phyloP scores from a whole-genome alignment of 2,113 vertebrate genomes.

The Lepus europaeus region DNA sequence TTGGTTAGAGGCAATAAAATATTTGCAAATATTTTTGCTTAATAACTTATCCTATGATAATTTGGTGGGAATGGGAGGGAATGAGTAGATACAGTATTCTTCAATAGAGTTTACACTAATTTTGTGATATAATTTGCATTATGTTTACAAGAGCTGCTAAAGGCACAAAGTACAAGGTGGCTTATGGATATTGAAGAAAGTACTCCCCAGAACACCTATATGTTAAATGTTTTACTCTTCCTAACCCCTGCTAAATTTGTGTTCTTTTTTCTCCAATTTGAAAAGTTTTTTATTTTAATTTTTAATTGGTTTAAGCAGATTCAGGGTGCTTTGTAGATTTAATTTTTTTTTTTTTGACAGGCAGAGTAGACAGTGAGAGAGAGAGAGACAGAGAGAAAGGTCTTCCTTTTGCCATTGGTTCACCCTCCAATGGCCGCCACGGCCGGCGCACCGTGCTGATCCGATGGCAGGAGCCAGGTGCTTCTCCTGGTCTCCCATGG shows the following conservation, averaged over 20 bases:
- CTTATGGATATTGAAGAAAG: neutral
- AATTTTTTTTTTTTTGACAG: no score
- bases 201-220: neutral
- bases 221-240: neutral
- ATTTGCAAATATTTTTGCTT: constrained; percentile 63
- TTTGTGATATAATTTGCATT: neutral
- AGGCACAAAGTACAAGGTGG: neutral
- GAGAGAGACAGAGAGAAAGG: no score
- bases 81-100: neutral
- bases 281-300: no score
- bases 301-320: no score
- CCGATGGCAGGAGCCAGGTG: no score
- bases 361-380: no score
- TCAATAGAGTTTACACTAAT: neutral
- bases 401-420: no score
- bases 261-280: no score
- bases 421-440: no score
- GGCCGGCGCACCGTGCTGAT: no score
- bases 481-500: no score
- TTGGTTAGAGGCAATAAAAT: constrained; percentile 63
- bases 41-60: constrained; percentile 45
- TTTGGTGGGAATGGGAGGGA: neutral
- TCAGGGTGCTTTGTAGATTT: no score
- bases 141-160: neutral
- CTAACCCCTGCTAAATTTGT: neutral